A percentile compares a stretch with the other conserved stretches of the same genome.
phyloP scores from a whole-genome alignment of 2,797 vertebrate genomes.

The Selene dorsalis region DNA sequence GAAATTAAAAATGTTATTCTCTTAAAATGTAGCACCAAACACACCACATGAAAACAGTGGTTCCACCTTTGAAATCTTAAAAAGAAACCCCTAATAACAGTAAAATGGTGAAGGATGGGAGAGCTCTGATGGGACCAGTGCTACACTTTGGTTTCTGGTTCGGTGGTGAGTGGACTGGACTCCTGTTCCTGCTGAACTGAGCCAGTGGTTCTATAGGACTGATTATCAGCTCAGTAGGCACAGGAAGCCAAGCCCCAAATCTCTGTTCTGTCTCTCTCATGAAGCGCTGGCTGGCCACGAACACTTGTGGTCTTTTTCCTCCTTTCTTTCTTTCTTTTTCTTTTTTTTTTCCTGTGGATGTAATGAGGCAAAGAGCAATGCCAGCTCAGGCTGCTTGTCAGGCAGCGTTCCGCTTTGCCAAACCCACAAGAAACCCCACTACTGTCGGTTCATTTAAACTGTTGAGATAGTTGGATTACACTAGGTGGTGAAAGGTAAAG shows the following conservation, averaged over 20 bases:
- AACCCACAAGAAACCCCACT: constrained; percentile 36
- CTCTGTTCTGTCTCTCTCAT: constrained; percentile 31
- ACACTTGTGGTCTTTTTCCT: too few species aligned
- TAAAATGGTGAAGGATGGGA: neutral
- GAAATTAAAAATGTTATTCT: neutral
- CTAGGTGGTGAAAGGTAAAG: constrained; percentile 34
- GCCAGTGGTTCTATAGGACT: constrained; percentile 98
- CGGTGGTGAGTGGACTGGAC: constrained; percentile 88
- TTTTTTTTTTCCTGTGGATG: neutral
- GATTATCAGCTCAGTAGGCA: constrained; percentile 99
- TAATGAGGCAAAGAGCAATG: constrained; percentile 44
- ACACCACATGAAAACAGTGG: neutral
- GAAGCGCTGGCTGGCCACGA: constrained; percentile 21
- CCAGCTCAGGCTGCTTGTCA: constrained; percentile 40
- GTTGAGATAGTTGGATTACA: constrained; percentile 33
- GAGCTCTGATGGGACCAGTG: neutral
- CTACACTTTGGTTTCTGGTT: constrained; percentile 18
- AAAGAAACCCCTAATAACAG: neutral
- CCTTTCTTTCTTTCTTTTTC: neutral
- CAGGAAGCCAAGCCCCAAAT: constrained; percentile 88
- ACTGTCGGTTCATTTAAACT: constrained; percentile 30
- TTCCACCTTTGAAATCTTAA: neutral
- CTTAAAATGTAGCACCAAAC: neutral
- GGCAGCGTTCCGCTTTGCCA: constrained; percentile 35
- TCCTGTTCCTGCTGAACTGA: constrained; percentile 99